Evolutionary conservation across 2,797 vertebrate genomes (phyloP).

Genomic region (Crax fasciolata): DNA sequence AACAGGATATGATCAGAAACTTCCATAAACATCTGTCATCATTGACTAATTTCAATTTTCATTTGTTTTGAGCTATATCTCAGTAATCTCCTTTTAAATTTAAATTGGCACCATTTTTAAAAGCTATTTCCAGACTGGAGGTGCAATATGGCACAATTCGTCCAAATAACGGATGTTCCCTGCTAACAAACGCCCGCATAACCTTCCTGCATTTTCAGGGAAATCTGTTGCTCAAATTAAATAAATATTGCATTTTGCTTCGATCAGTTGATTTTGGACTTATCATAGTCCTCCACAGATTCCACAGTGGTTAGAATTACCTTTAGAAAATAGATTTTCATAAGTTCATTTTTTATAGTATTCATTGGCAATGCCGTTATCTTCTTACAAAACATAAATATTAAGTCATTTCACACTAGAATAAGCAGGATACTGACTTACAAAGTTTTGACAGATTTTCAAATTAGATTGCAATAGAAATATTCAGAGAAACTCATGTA

Average conservation of each 20-base stretch:
- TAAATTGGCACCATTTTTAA: not conserved
- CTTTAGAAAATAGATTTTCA: slow-evolving; percentile 1
- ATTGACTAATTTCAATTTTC: not conserved
- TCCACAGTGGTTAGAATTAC: not conserved
- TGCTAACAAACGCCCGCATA: not conserved
- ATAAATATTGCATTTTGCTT: not conserved
- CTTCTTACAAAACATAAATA: not conserved
- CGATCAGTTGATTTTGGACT: fast-evolving
- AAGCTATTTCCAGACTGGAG: not conserved
- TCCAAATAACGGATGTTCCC: not conserved
- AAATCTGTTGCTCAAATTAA: not conserved
- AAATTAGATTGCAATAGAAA: not conserved
- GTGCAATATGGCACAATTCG: not conserved
- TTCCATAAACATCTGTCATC: not conserved
- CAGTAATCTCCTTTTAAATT: not conserved
- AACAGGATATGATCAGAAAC: not conserved
- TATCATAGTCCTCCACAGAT: not conserved
- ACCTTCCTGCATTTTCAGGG: not conserved
- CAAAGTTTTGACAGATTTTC: not conserved
- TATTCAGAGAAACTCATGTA: not conserved
- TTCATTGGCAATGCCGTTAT: not conserved
- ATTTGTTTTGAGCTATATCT: not conserved
- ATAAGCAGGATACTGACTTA: not conserved
- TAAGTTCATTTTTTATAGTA: not conserved
- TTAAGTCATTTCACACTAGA: slow-evolving; percentile 22